Conservation (phyloP, 2,888 invertebrate species). For the Dioctria linearis region DNA sequence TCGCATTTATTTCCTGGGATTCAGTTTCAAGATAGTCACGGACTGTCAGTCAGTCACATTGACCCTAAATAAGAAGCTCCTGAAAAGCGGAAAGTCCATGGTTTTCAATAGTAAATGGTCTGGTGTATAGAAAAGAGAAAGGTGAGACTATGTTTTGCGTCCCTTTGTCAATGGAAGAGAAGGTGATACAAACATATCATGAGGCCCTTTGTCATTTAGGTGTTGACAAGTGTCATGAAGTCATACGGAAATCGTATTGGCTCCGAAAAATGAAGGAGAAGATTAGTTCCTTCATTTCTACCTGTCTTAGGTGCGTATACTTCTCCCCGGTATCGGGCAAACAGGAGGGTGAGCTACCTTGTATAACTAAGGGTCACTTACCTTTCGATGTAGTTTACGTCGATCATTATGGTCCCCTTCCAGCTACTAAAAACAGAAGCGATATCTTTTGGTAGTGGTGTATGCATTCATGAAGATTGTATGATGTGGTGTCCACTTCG, state of each 20-base stretch:
- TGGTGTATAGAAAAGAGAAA: conserved; percentile 53
- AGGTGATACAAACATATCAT: conserved; percentile 61
- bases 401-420: conserved; percentile 19
- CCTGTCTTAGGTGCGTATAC: conserved; percentile 50
- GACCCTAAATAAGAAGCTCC: neutral
- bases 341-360: conserved; percentile 61
- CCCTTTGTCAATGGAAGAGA: conserved; percentile 59
- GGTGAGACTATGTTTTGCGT: conserved; percentile 52
- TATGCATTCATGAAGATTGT: conserved; percentile 14
- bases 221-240: conserved; percentile 61
- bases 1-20: too few relatives aligned
- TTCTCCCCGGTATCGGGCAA: conserved; percentile 55
- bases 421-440: neutral
- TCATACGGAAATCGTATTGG: conserved; percentile 61
- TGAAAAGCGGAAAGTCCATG: neutral
- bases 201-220: conserved; percentile 58
- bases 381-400: conserved; percentile 58
- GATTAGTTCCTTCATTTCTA: conserved; percentile 33
- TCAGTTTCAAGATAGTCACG: too few relatives aligned
- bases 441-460: conserved; percentile 7
- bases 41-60: neutral
- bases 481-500: too few relatives aligned
- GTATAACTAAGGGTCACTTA: conserved; percentile 61
- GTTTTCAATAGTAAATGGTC: conserved; percentile 51
- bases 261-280: conserved; percentile 62